These are phyloP conservation scores for Thunnus thynnus DNA, from an alignment of 2,113 vertebrate species.

Conservation along the genomic window DNA sequence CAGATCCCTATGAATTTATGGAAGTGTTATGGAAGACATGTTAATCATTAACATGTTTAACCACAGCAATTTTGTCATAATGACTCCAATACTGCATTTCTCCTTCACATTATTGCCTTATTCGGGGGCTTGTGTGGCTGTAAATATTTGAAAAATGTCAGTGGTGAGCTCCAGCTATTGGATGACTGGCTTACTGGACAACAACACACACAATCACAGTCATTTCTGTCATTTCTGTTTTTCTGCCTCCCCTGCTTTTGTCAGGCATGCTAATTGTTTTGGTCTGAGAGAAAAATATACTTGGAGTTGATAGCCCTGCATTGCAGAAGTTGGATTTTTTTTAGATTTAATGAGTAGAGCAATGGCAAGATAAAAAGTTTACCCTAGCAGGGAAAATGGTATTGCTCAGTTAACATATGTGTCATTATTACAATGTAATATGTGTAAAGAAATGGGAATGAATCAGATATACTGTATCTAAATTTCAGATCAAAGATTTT, in stretches of 20 bases:
- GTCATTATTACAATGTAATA: not conserved
- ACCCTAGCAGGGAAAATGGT: not conserved
- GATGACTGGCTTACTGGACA: constrained; percentile 21
- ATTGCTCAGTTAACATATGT: no score
- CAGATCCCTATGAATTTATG: not conserved
- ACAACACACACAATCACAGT: not conserved
- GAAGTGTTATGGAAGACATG: not conserved
- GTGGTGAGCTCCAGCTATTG: constrained; percentile 6
- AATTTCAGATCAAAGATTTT: not conserved
- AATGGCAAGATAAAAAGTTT: not conserved
- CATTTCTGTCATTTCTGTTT: not conserved
- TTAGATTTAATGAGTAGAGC: not conserved
- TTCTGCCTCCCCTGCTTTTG: not conserved
- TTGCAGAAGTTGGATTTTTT: not conserved
- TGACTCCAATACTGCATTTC: not conserved
- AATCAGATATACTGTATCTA: not conserved
- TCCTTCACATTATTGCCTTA: not conserved
- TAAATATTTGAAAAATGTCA: constrained; percentile 43
- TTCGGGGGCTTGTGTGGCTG: constrained; percentile 3
- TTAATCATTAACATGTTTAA: not conserved
- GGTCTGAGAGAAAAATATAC: not conserved
- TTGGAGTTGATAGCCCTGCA: not conserved
- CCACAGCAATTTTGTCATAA: not conserved
- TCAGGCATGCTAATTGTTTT: not conserved
- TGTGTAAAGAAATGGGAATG: no score